A percentile compares a stretch with the other conserved stretches of the same genome.
Conservation (phyloP, 2,888 invertebrate species). For the Eucera pruinosa region DNA sequence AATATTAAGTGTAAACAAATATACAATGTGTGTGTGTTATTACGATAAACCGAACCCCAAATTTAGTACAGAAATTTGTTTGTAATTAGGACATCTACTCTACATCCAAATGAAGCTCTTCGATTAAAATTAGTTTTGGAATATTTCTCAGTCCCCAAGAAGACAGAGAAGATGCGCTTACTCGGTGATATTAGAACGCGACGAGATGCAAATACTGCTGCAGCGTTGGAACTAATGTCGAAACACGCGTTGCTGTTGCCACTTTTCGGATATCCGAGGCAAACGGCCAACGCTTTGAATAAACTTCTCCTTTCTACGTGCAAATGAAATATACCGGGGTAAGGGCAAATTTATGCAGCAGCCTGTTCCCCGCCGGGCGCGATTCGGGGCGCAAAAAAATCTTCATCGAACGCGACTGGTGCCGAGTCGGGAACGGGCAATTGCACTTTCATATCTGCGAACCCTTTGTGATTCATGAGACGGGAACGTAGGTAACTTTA, state of each 20-base stretch:
- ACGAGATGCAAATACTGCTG: neutral
- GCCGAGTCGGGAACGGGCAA: conserved; percentile 45
- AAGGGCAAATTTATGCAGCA: conserved; percentile 34
- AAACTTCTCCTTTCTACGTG: conserved; percentile 19
- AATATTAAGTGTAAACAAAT: no score
- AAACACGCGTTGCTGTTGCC: neutral
- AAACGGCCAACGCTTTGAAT: conserved; percentile 21
- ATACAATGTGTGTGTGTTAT: no score
- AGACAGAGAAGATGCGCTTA: neutral
- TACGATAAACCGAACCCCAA: no score
- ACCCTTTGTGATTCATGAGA: conserved; percentile 61
- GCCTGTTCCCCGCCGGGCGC: neutral
- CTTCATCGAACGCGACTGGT: conserved; percentile 39
- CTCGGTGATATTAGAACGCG: neutral
- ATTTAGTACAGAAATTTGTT: no score
- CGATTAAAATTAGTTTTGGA: neutral
- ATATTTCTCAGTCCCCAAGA: neutral
- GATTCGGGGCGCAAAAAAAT: conserved; percentile 10
- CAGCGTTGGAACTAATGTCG: no score
- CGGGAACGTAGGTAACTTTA: conserved; percentile 38
- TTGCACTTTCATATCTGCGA: conserved; percentile 60
- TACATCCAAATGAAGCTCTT: neutral
- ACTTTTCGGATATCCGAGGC: neutral
- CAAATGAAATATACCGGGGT: conserved; percentile 26
- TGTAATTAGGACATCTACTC: no score